Conservation (phyloP, 2,888 invertebrate species). For the Nephrocerus scutellatus region DNA sequence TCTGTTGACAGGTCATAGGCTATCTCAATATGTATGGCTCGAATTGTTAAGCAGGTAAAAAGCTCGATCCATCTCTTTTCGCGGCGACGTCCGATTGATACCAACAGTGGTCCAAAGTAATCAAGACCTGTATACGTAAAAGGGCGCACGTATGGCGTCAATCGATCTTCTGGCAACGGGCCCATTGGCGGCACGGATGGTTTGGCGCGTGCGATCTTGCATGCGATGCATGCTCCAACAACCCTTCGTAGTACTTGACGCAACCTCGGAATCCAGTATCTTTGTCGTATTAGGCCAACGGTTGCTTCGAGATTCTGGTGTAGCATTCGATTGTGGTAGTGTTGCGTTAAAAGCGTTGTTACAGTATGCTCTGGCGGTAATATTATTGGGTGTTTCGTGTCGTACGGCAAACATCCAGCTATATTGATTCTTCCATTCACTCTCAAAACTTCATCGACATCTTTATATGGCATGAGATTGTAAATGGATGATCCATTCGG, state of each 20-base stretch:
- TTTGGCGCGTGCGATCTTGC: constrained; percentile 8
- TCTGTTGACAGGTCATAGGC: constrained; percentile 20
- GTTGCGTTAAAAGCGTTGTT: neutral
- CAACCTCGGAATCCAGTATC: constrained; percentile 9
- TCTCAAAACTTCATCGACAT: constrained; percentile 6
- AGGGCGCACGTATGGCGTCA: constrained; percentile 5
- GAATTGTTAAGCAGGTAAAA: constrained; percentile 12
- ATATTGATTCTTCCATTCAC: constrained; percentile 6
- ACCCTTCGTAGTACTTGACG: constrained; percentile 10
- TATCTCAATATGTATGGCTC: constrained; percentile 18
- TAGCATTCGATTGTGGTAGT: neutral
- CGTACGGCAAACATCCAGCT: constrained; percentile 7
- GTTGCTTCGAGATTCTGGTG: constrained; percentile 6
- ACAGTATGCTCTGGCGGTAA: constrained; percentile 7
- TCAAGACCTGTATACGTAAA: constrained; percentile 19
- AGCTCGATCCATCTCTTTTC: constrained; percentile 15
- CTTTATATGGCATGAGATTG: constrained; percentile 6
- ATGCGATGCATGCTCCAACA: constrained; percentile 8
- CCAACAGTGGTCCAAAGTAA: constrained; percentile 12
- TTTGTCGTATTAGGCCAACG: neutral
- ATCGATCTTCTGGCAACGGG: constrained; percentile 3
- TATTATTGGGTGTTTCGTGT: constrained; percentile 5
- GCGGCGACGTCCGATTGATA: constrained; percentile 10
- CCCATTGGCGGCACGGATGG: constrained; percentile 21
- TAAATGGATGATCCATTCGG: neutral